Conservation (phyloP, 2,113 vertebrate species). For the Rhagologus leucostigma region DNA sequence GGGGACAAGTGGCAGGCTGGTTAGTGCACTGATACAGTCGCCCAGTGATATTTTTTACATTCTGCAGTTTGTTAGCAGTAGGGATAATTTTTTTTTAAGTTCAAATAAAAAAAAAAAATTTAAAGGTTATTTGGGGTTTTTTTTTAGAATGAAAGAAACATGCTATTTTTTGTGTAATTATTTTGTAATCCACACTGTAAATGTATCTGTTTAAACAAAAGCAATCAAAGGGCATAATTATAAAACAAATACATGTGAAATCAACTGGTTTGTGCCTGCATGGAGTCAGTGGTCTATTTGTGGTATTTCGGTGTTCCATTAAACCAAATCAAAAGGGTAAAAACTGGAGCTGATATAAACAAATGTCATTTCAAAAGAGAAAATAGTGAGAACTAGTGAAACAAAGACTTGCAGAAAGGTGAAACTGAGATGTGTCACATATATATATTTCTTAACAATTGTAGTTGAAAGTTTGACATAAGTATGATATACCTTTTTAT, state of each 20-base stretch:
- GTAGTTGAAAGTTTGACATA: not conserved
- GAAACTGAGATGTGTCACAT: not conserved
- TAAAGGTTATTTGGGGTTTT: not conserved
- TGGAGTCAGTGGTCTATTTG: not conserved
- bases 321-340: not conserved
- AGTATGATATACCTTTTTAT: not conserved
- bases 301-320: not conserved
- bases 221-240: not conserved
- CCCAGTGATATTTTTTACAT: not conserved
- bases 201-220: not conserved
- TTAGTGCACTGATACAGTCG: not conserved
- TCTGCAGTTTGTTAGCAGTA: not conserved
- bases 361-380: not conserved
- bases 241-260: not conserved
- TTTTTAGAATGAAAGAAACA: not conserved
- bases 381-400: not conserved
- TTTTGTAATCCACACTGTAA: not conserved
- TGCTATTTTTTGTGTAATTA: not conserved
- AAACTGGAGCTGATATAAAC: not conserved
- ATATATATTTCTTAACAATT: not conserved
- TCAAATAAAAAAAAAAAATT: not conserved
- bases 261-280: not conserved
- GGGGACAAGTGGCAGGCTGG: not conserved
- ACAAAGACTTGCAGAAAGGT: not conserved
- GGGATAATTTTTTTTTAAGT: not conserved